Base-by-base conservation (phyloP, 2,888 invertebrate species). In the Xestia sexstrigata region DNA sequence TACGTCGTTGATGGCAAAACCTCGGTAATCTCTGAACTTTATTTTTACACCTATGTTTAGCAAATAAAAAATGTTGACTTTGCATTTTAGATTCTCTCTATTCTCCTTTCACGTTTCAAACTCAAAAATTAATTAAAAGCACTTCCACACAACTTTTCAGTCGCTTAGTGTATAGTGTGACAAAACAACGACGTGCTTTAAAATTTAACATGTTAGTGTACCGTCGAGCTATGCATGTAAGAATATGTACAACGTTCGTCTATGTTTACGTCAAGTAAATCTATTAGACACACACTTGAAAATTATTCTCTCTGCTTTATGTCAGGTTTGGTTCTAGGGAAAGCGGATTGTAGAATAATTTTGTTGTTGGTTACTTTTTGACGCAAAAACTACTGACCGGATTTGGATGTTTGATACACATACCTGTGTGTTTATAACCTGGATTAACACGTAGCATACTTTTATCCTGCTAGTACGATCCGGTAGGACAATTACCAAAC, bases 201-300 rank as follows among this genome's bases (percentile, higher is more conserved):
- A 81, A 81, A 82, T 81, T 13, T 71, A 68, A 68, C 62, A 55
- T 55, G 23, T 13, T 49, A 2, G 58, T 58, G 23, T 45, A 63
- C 39, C 20, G 17, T 49, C 13, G n/a, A 68, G 58, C 58, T 30
- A 30, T n/a, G n/a, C n/a, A n/a, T 68, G 35, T 35, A 35, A 35
- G 35, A 35, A 0, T 6, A 35, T 35, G 49, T 65, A 66, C 70
- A 49, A 23, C 58, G 73, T 23, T 63, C 55, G n/a, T 35, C 58
- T 26, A 7, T 72, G 65, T 81, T 72, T 69, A 49, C 39, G 30
- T 60, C 74, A 47, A 58, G 67, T 74, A 47, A 74, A 82, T 75
- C 69, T 78, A 72, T 74, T 82, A 72, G 26, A 74, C 65, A 49
- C 39, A 45, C 45, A 49, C n/a, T 76, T 58, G 30, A 67, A 68